phyloP scores from a whole-genome alignment of 2,113 vertebrate species.

The Megatriorchis doriae region DNA sequence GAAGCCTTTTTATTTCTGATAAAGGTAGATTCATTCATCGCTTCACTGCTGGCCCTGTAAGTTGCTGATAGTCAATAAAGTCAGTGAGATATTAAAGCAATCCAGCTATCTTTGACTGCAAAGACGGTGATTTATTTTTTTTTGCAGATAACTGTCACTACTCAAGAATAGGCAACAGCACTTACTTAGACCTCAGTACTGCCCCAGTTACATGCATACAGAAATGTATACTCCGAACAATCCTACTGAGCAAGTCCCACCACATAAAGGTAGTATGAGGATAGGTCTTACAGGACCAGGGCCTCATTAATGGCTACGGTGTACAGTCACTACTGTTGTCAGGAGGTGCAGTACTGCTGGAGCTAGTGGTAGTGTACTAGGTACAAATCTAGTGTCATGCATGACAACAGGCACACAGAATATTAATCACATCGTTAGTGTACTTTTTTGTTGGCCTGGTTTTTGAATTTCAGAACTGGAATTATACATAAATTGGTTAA shows the following conservation, averaged over 20 bases:
- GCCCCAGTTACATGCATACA: background rate
- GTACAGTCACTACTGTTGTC: background rate
- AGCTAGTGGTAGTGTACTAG: background rate
- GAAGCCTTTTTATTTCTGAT: background rate
- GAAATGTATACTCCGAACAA: background rate
- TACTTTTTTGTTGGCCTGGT: background rate
- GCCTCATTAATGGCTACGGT: background rate
- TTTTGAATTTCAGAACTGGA: background rate
- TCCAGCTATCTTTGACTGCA: background rate
- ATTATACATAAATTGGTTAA: background rate
- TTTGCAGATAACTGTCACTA: background rate
- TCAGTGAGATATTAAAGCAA: background rate
- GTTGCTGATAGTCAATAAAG: background rate
- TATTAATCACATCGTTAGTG: background rate
- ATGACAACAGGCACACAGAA: background rate
- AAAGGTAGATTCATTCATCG: background rate
- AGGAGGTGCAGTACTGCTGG: background rate
- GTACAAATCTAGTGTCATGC: background rate
- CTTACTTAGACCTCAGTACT: background rate
- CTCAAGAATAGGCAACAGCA: background rate
- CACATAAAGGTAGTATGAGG: background rate
- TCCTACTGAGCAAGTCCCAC: background rate
- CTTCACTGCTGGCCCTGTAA: background rate
- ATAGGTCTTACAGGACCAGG: background rate
- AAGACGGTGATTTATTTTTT: background rate